Evolutionary conservation across 2,113 vertebrate species (phyloP), one percentile per base, ranked within the genome.

Genomic region (Vulpes vulpes): DNA sequence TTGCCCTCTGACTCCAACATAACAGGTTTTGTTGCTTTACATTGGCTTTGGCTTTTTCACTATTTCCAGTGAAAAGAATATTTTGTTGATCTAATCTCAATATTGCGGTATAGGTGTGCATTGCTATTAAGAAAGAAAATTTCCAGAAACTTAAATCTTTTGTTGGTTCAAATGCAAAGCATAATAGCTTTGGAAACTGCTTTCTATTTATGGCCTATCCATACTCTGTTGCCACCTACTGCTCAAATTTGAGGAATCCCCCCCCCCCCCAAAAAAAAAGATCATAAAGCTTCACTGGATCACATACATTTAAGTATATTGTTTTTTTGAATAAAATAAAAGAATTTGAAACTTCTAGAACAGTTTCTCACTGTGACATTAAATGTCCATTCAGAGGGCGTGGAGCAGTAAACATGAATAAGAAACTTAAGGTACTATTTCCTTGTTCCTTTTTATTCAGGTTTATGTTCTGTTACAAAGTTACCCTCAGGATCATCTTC

Each of bases 271-370:
- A n/a, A 6, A 43, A 43, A 43, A 43, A 43, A 90, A 84, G 27
- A 8, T 74, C 20, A 20, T n/a, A 1, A 53, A 74, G 57, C 51
- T 82, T 89, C 8, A 76, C 19, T 86, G 43, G 88, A 76, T 49
- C 27, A 12, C 49, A 55, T 69, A 55, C 20, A 23, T 81, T 79
- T 79, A 82, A 91, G 67, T 69, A 62, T 35, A 9, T 27, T 51
- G 69, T 25, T 17, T 92, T 95, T 94, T 74, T 81, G 1, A 81
- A 76, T 86, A 76, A 78, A 95, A 59, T 38, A 20, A 74, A 74
- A 78, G 20, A 94, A 89, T 85, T 81, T 57, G 62, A 64, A 86
- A 96, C 65, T 69, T 83, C 6, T 96, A 30, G 23, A 73, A 38
- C 43, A 69, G 0, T 90, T 64, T 92, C 5, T 90, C 80, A 95